Base-by-base conservation (phyloP, 2,888 invertebrate species). In the Eupithecia centaureata region DNA sequence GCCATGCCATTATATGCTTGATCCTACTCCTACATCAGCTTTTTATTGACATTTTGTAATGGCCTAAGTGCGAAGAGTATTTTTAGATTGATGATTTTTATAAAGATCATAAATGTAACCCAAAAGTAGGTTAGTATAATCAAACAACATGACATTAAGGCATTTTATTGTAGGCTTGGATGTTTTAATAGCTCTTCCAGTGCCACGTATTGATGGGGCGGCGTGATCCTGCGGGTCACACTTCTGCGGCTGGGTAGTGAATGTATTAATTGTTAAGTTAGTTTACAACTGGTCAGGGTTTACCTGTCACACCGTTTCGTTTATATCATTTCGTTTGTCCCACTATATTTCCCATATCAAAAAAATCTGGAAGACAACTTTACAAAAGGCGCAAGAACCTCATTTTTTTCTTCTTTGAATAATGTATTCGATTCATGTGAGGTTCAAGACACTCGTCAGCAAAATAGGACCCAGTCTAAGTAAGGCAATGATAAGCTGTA, bases 1-100 rank as follows among this genome's bases (percentile, higher is more conserved):
- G 81, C 82, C 70, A 68, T 76, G 79, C 80, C 81, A 83, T 84
- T 83, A 83, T 77, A 74, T 72, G 72, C 73, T 57, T 70, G 67
- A 75, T 76, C 67, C 77, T 77, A 76, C 70, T n/a, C n/a, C n/a
- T n/a, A n/a, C n/a, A n/a, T n/a, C 56, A 69, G 47, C 63, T 76
- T 77, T 77, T 77, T 77, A 73, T 70, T 72, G 71, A 73, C 73
- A 68, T 70, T 70, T 73, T 73, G 70, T 74, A 74, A 72, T 74
- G 72, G 73, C 63, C 57, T 60, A 61, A 63, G 51, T 57, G 57
- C 59, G 22, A 58, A 68, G 35, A 28, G 22, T 66, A 65, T 61
- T 59, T 64, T 32, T 51, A 33, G 67, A 66, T 63, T 61, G 38
- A 47, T 5, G 25, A 27, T 52, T 52, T 52, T 27, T 52, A 15